Base-by-base conservation (phyloP, 1,140 invertebrate species). In the Zophobas atratus region DNA sequence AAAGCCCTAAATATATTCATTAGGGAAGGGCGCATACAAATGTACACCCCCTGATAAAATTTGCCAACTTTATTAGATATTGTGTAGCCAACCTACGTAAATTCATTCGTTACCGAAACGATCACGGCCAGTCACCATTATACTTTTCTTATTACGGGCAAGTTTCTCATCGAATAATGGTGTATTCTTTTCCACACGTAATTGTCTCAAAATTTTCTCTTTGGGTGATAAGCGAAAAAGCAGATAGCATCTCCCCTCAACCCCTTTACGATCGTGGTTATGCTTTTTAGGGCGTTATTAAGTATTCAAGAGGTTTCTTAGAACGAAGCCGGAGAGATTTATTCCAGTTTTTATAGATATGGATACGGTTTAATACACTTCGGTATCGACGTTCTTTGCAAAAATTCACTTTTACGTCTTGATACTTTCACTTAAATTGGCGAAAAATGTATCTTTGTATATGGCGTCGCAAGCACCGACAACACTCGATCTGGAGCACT, bases 21-120 rank as follows among this genome's bases (percentile, higher is more conserved):
- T 67, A 67, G 60, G 60, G 60, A 67, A 41, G 60, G 60, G 60
- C 60, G 39, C 57, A 63, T 63, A 63, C 57, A 63, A 63, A 63
- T 63, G 57, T 67, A 67, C 39, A 67, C 60, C 60, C 60, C 35
- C 39, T 39, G 39, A 67, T 67, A 67, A 67, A 67, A 67, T 67
- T 67, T 39, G 20, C 60, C n/a, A 39, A 43, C 60, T 67, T 67
- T 67, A 67, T 67, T 67, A 67, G 60, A 38, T 67, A 51, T 51
- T 51, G 49, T 67, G 60, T 67, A 43, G 38, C 38, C 43, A 51
- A 51, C 49, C 49, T 51, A 51, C 49, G 49, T 51, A 46, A 46
- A 46, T 46, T 46, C 43, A 8, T 46, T 46, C 43, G 8, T 3
- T 46, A 8, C 8, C 3, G 43, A 51, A 51, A 4, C 6, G 49